A percentile compares a stretch with the other conserved stretches of the same genome.
These are phyloP conservation scores for Muraenolepis orangiensis DNA, from an alignment of 2,797 vertebrate genomes.

Conservation along the genomic window DNA sequence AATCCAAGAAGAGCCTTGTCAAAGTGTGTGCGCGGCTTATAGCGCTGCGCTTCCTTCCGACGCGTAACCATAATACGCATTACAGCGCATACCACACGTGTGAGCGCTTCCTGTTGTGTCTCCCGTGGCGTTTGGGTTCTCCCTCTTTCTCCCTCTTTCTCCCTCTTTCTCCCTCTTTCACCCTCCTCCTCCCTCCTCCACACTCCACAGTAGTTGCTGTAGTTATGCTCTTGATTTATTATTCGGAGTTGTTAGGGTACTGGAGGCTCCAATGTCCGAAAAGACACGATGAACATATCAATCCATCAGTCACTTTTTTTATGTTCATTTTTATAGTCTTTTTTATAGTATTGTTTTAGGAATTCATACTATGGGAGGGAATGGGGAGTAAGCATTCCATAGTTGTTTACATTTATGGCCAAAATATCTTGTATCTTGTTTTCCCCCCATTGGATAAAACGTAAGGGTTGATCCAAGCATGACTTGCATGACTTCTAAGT, in stretches of 20 bases:
- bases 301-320: no score
- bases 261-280: not conserved
- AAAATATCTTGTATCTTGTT: no score
- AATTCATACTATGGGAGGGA: no score
- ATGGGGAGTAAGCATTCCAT: no score
- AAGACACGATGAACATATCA: no score
- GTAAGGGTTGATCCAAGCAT: not conserved
- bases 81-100: not conserved
- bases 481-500: not conserved
- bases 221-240: slow-evolving; percentile 23
- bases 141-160: slow-evolving; percentile 25
- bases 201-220: not conserved
- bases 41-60: not conserved
- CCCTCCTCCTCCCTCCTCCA: no score
- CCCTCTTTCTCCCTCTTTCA: slow-evolving; percentile 3
- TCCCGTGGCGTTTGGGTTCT: slow-evolving; percentile 56
- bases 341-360: no score
- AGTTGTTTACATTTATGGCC: no score
- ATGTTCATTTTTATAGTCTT: no score
- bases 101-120: slow-evolving; percentile 13
- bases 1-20: not conserved
- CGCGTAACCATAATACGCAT: not conserved
- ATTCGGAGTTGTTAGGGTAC: no score
- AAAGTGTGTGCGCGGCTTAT: not conserved
- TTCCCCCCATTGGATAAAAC: not conserved